Base-by-base conservation (phyloP, 2,113 vertebrate genomes). In the Thunnus maccoyii region DNA sequence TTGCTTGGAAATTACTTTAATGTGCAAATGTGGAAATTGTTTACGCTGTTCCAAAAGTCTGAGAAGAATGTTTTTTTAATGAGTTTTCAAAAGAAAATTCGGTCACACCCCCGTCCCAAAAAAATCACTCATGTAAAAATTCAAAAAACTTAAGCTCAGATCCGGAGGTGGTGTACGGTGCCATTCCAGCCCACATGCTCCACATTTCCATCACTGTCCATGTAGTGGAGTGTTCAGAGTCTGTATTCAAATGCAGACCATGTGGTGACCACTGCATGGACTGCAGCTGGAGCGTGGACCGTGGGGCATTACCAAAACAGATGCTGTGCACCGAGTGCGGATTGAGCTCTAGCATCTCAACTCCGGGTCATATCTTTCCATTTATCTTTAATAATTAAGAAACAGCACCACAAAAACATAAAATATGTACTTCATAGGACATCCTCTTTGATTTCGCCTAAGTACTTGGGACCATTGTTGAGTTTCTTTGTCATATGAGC, bases 11-110 rank as follows among this genome's bases (percentile, higher is more conserved):
- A 61, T 54, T 0, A 58, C 68, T 83, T 82, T 85, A 83, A 83
- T 76, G 79, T 84, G 75, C 64, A 85, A 88, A 84, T 82, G 69
- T 67, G 76, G 55, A 13, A 27, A 52, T n/a, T 74, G 66, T 67
- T 84, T 63, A 44, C 44, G 56, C 17, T 0, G 22, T 22, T 73
- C 27, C 52, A 69, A 51, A 58, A 80, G 10, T 44, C 36, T 75
- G 11, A 47, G 52, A 62, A 61, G 27, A 55, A 52, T 46, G 70
- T 32, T 80, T 76, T 54, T 52, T 17, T 47, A 64, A 30, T 76
- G 41, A 51, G 69, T 27, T 61, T 73, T 47, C 54, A 73, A 57
- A 76, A 66, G 15, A 36, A 41, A 52, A 58, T 60, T 60, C 17
- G 27, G 61, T 30, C 58, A 13, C 22, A 61, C 18, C 16, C n/a